A percentile compares a stretch with the other conserved stretches of the same genome.
Evolutionary conservation across 2,888 invertebrate genomes (phyloP).

Genomic region (Andrena minutula): DNA sequence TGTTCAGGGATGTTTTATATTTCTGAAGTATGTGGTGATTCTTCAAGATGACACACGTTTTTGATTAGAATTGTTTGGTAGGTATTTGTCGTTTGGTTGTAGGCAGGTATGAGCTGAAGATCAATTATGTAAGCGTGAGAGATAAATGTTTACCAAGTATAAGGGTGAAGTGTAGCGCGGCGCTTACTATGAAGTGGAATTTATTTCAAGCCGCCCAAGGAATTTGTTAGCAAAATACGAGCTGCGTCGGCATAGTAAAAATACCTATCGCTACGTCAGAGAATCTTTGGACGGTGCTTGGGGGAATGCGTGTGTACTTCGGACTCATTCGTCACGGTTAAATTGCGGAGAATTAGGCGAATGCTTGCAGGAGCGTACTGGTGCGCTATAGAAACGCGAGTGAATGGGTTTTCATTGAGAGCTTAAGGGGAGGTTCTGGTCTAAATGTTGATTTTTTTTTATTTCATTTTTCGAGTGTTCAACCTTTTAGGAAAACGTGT

Average conservation of each 20-base stretch:
- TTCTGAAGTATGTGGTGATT: too few relatives aligned
- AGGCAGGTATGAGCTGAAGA: not conserved
- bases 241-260: slow-evolving; percentile 20
- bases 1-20: too few relatives aligned
- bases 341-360: not conserved
- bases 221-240: slow-evolving; percentile 35
- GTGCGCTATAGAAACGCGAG: not conserved
- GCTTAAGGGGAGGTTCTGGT: too few relatives aligned
- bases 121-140: not conserved
- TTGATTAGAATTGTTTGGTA: too few relatives aligned
- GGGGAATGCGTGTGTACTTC: slow-evolving; percentile 13
- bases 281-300: slow-evolving; percentile 1
- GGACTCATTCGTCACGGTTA: slow-evolving; percentile 6
- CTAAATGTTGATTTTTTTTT: too few relatives aligned
- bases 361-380: not conserved
- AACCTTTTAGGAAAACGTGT: too few relatives aligned
- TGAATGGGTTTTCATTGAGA: not conserved
- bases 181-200: not conserved
- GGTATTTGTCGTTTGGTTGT: too few relatives aligned
- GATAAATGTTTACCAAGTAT: not conserved
- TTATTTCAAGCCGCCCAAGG: slow-evolving; percentile 21
- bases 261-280: slow-evolving; percentile 25
- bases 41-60: too few relatives aligned
- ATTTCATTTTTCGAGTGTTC: too few relatives aligned
- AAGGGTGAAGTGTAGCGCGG: not conserved